These are phyloP conservation scores for Scomber colias DNA, from an alignment of 2,113 vertebrate species.

Conservation along the genomic window DNA sequence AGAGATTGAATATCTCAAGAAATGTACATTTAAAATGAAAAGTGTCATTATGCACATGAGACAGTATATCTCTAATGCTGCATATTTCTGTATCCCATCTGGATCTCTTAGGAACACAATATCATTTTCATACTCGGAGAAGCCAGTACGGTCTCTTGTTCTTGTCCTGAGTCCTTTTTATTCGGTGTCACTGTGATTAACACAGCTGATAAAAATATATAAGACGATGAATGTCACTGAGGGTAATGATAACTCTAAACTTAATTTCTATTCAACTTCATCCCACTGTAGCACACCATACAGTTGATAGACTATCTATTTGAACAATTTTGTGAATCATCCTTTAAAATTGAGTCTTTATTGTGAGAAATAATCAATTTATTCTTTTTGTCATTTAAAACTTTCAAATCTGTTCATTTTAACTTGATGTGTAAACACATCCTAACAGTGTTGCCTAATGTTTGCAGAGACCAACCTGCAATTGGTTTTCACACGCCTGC, in stretches of 20 bases:
- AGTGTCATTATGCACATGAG: neutral
- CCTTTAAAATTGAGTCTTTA: neutral
- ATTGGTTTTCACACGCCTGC: neutral
- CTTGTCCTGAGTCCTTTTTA: too few species aligned
- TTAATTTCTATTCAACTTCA: neutral
- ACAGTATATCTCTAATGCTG: neutral
- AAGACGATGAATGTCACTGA: constrained; percentile 3
- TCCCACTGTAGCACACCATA: too few species aligned
- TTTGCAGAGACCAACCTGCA: neutral
- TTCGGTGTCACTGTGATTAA: neutral
- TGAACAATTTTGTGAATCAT: neutral
- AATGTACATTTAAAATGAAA: neutral
- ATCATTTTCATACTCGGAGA: neutral
- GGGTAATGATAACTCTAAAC: neutral
- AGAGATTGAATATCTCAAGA: constrained; percentile 10
- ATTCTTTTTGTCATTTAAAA: neutral
- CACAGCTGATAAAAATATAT: neutral
- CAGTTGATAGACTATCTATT: neutral
- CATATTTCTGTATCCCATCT: neutral
- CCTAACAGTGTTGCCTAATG: neutral
- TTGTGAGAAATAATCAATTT: neutral
- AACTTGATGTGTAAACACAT: neutral
- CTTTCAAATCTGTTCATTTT: neutral
- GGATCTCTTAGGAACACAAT: neutral
- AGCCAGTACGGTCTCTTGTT: too few species aligned